A percentile compares a stretch with the other conserved stretches of the same genome.
Evolutionary conservation across 2,113 vertebrate species (phyloP).

Genomic region (Eonycteris spelaea): DNA sequence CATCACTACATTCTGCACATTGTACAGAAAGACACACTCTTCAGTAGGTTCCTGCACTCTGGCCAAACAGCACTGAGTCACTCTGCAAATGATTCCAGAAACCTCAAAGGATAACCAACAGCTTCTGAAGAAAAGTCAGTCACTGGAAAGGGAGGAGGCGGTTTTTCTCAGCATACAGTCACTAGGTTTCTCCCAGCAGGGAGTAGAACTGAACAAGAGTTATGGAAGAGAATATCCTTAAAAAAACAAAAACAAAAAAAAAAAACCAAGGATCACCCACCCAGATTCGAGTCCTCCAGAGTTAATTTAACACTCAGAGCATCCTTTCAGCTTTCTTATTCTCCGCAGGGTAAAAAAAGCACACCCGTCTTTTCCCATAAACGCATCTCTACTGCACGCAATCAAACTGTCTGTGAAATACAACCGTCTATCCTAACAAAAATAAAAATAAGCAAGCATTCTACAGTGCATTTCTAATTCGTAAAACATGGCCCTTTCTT

Average conservation of each 20-base stretch:
- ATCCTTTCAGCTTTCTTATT: neutral
- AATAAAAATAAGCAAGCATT: neutral
- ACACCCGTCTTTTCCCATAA: neutral
- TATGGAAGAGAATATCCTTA: neutral
- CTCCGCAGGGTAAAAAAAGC: neutral
- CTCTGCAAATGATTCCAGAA: conserved; percentile 65
- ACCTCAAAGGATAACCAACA: conserved; percentile 51
- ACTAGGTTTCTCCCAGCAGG: neutral
- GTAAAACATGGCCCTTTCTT: neutral
- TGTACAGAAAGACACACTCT: conserved; percentile 68
- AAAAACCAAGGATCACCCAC: neutral
- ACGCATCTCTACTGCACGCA: neutral
- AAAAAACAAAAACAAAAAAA: too few relatives aligned
- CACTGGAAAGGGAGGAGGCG: conserved; percentile 53
- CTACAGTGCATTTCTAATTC: neutral
- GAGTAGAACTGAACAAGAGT: neutral
- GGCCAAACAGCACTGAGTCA: conserved; percentile 82
- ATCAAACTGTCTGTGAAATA: neutral
- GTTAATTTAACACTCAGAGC: neutral
- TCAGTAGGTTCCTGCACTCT: conserved; percentile 78
- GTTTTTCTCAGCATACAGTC: neutral
- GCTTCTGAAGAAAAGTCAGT: conserved; percentile 62
- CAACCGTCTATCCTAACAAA: neutral
- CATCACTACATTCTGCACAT: conserved; percentile 63
- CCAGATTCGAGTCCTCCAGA: neutral